phyloP scores from a whole-genome alignment of 2,113 vertebrate species.

The Stegostoma tigrinum region DNA sequence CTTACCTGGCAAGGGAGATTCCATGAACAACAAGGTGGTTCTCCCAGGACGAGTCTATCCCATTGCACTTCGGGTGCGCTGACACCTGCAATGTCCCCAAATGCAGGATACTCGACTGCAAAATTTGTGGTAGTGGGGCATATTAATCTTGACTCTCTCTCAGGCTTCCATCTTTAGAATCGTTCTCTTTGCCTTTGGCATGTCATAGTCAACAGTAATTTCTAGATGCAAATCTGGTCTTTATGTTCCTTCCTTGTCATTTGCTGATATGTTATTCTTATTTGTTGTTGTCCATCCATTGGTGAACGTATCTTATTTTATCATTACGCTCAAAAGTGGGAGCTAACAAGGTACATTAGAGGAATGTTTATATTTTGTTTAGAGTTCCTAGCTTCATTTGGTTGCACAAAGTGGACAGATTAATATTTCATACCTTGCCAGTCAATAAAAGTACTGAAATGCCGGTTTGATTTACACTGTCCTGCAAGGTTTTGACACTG shows the following conservation, averaged over 20 bases:
- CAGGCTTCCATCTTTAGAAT: background rate
- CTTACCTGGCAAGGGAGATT: no score
- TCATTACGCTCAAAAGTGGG: background rate
- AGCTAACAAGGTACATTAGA: background rate
- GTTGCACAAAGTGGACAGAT: background rate
- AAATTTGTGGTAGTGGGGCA: no score
- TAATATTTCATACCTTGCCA: slow-evolving; percentile 17
- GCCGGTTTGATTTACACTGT: background rate
- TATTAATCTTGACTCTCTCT: background rate
- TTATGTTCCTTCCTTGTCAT: background rate
- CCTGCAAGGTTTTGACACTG: background rate
- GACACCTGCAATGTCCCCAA: no score
- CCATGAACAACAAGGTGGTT: no score
- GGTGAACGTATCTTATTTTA: background rate
- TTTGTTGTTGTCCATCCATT: background rate
- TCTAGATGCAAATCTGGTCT: background rate
- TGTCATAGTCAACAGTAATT: background rate
- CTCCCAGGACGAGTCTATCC: no score
- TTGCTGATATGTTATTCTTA: background rate
- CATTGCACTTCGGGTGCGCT: no score
- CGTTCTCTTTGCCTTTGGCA: background rate
- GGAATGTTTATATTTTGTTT: background rate
- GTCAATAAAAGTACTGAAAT: background rate
- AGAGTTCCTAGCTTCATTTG: background rate
- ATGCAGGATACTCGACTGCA: no score